Evolutionary conservation across 2,888 invertebrate genomes (phyloP), one percentile per base, ranked within the genome.

Genomic region (Caenorhabditis panamensis): DNA sequence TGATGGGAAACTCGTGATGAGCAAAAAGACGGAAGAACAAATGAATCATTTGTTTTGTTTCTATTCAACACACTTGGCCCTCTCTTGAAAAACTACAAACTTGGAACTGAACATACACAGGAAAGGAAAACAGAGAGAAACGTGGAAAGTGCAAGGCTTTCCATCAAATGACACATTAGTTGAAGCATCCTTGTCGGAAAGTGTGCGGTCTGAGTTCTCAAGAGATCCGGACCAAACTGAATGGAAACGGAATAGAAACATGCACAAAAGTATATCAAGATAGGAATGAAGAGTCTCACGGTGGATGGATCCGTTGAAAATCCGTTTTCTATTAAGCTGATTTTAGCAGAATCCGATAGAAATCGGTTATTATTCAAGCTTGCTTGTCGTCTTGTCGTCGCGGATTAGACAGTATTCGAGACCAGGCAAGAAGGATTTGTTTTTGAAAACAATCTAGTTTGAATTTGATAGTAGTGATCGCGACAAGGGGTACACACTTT

Each of bases 31-130:
- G n/a, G n/a, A n/a, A n/a, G n/a, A n/a, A n/a, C n/a, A n/a, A n/a
- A n/a, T n/a, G n/a, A n/a, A n/a, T n/a, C n/a, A n/a, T n/a, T n/a
- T n/a, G n/a, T n/a, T n/a, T n/a, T n/a, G n/a, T n/a, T n/a, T n/a
- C n/a, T n/a, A 24, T 37, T 64, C 66, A 31, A 6, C 9, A 4
- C 31, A 73, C 73, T 75, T 47, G 49, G 56, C 51, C 49, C 51
- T 20, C 64, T 47, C 75, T 75, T 61, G 26, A 73, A 37, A 73
- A 73, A 73, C 59, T 75, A 66, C 66, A 28, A 59, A 26, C 5
- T 31, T 31, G 31, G 31, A 31, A 31, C 31, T 6, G 31, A 31
- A 31, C 4, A 31, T 9, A 6, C 5, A 31, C 4, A 31, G 31
- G 31, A 31, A 31, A 31, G 31, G 31, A 31, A 31, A 31, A 31